A percentile compares a stretch with the other conserved stretches of the same genome.
These are phyloP conservation scores for Penaeus japonicus DNA, from an alignment of 1,140 invertebrate species.

Conservation along the genomic window DNA sequence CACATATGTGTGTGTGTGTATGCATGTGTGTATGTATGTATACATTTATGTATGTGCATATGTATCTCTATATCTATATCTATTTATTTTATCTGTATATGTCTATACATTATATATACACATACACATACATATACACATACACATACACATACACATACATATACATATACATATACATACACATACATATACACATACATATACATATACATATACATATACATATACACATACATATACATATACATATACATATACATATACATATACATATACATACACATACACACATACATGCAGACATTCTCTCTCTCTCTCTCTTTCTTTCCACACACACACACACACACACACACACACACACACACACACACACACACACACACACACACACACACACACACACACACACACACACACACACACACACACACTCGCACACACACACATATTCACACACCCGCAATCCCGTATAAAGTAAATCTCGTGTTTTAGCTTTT, in stretches of 20 bases:
- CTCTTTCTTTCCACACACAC: no score
- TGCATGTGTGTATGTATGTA: background rate
- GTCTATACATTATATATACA: no score
- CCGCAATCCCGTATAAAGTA: no score
- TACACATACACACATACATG: background rate
- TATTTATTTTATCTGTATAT: no score
- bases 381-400: background rate
- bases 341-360: background rate
- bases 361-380: background rate
- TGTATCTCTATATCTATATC: background rate
- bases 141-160: background rate
- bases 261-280: background rate
- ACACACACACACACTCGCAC: background rate
- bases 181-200: background rate
- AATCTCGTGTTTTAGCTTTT: no score
- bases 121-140: background rate
- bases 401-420: background rate
- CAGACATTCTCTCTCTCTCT: no score
- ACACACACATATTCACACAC: no score
- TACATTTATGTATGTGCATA: background rate
- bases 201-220: background rate
- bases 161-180: background rate
- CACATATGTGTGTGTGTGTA: background rate
- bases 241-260: constrained; percentile 1
- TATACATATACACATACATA: background rate